These are phyloP conservation scores for Phoenoteleia sp. DNA, from an alignment of 2,888 invertebrate species.

Conservation along the genomic window DNA sequence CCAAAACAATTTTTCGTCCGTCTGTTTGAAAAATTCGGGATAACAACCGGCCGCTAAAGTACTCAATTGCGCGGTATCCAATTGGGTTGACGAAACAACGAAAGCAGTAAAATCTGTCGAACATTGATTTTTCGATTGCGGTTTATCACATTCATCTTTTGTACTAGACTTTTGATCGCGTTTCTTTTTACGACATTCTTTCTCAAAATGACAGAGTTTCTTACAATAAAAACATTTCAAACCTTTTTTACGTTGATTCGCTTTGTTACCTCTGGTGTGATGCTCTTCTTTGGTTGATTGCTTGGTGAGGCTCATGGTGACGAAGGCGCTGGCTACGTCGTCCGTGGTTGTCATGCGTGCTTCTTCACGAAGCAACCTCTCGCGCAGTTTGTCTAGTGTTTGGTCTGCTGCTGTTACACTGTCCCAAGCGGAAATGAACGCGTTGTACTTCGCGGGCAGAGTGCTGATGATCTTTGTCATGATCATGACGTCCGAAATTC, in stretches of 20 bases:
- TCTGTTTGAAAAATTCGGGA: too few relatives aligned
- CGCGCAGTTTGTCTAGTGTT: conserved; percentile 34
- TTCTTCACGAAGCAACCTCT: conserved; percentile 59
- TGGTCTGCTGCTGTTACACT: conserved; percentile 32
- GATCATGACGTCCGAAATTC: conserved; percentile 47
- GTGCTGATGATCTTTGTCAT: conserved; percentile 59
- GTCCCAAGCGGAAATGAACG: conserved; percentile 59
- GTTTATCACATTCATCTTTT: too few relatives aligned
- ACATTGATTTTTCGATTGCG: too few relatives aligned
- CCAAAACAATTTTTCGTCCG: too few relatives aligned
- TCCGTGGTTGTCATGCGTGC: conserved; percentile 15
- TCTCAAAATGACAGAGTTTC: conserved; percentile 30
- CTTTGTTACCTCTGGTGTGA: not conserved
- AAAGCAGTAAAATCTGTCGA: too few relatives aligned
- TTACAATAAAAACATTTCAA: conserved; percentile 38
- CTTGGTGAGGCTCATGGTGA: conserved; percentile 9
- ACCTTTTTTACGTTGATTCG: conserved; percentile 12
- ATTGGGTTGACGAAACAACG: too few relatives aligned
- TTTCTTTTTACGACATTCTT: conserved; percentile 26
- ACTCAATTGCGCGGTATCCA: too few relatives aligned
- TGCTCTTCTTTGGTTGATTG: not conserved
- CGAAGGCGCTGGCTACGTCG: conserved; percentile 19
- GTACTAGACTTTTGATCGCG: conserved; percentile 1
- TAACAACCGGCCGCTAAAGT: too few relatives aligned
- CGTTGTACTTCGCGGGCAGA: conserved; percentile 32